phyloP scores from a whole-genome alignment of 2,888 invertebrate genomes.

The Hypercompe scribonia region DNA sequence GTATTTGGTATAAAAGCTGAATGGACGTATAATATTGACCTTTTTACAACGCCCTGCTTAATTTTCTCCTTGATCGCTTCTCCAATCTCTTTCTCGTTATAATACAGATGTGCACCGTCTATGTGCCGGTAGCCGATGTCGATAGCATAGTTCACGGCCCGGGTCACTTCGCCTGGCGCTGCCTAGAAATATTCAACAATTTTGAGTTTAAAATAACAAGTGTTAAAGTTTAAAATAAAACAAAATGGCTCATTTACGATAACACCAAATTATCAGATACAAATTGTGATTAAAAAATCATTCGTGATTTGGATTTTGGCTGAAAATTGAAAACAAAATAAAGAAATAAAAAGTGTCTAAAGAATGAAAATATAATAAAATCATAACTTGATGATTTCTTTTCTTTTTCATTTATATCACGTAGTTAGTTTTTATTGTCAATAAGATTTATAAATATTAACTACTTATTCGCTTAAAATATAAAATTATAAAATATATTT shows the following conservation, averaged over 20 bases:
- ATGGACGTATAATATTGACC: conserved; percentile 66
- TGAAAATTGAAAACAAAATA: too few relatives aligned
- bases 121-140: conserved; percentile 91
- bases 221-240: not conserved
- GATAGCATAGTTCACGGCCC: conserved; percentile 89
- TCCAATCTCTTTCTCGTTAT: conserved; percentile 90
- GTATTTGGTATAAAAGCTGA: conserved; percentile 26
- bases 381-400: too few relatives aligned
- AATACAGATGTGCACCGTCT: conserved; percentile 90
- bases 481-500: too few relatives aligned
- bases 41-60: conserved; percentile 87
- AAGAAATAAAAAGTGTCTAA: too few relatives aligned
- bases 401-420: too few relatives aligned
- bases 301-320: too few relatives aligned
- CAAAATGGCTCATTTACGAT: not conserved
- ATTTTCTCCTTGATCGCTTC: conserved; percentile 87
- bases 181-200: conserved; percentile 68
- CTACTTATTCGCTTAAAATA: too few relatives aligned
- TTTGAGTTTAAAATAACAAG: not conserved
- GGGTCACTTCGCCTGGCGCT: conserved; percentile 86
- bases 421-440: too few relatives aligned
- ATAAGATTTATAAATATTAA: too few relatives aligned
- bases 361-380: too few relatives aligned
- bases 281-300: not conserved
- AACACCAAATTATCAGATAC: not conserved